Conservation (phyloP, 1,140 invertebrate species). For the Chrysomallon squamiferum region DNA sequence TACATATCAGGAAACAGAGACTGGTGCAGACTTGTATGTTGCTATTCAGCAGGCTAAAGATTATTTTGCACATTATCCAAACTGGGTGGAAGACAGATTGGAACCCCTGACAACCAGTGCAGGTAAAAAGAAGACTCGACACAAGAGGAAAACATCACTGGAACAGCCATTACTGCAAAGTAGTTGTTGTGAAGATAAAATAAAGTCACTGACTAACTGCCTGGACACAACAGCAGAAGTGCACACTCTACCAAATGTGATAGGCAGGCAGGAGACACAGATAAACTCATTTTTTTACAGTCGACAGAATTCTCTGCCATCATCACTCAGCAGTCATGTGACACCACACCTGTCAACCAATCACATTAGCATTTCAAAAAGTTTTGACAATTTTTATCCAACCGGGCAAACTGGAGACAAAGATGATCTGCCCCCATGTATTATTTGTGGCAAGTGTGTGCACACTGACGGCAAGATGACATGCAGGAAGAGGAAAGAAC, state of each 20-base stretch:
- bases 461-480: slow-evolving; percentile 16
- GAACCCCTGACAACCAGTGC: slow-evolving; percentile 26
- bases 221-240: slow-evolving; percentile 12
- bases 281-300: slow-evolving; percentile 20
- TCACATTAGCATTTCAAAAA: slow-evolving; percentile 37
- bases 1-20: slow-evolving; percentile 41
- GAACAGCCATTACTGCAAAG: slow-evolving; percentile 38
- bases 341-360: slow-evolving; percentile 28
- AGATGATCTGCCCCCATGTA: slow-evolving; percentile 11
- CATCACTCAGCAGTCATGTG: slow-evolving; percentile 47
- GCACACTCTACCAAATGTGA: slow-evolving; percentile 6
- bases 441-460: slow-evolving; percentile 29
- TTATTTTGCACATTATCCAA: slow-evolving; percentile 48
- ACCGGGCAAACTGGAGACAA: slow-evolving; percentile 11
- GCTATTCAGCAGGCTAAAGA: slow-evolving; percentile 51
- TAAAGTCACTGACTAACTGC: slow-evolving; percentile 1
- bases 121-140: slow-evolving; percentile 31
- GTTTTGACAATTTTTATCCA: slow-evolving; percentile 41
- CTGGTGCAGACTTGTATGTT: slow-evolving; percentile 41
- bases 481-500: slow-evolving; percentile 22
- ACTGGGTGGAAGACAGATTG: slow-evolving; percentile 56
- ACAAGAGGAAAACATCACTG: slow-evolving; percentile 38
- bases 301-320: slow-evolving; percentile 47
- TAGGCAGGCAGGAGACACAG: not conserved
- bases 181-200: not conserved